These are phyloP conservation scores for Philonicus albiceps DNA, from an alignment of 2,888 invertebrate genomes.

Conservation along the genomic window DNA sequence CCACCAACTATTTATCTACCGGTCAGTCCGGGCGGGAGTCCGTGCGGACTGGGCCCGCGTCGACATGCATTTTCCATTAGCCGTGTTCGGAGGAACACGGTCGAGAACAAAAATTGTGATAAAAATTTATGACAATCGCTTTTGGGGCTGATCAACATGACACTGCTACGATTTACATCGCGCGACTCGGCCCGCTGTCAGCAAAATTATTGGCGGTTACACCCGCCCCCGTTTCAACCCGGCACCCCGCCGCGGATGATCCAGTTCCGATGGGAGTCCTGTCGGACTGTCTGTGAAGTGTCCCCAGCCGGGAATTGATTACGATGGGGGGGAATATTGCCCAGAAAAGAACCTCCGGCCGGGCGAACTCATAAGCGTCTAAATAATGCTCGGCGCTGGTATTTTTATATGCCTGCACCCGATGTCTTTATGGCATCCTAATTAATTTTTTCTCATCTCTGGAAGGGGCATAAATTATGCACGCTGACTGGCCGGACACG, in stretches of 20 bases:
- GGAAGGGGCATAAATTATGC: constrained; percentile 19
- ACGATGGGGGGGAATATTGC: neutral
- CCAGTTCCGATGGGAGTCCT: neutral
- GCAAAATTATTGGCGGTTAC: neutral
- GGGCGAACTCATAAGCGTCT: neutral
- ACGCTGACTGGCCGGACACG: neutral
- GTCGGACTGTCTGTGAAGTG: neutral
- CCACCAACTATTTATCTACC: neutral
- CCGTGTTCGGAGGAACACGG: neutral
- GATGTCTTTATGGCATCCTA: constrained; percentile 28
- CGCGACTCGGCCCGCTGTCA: neutral
- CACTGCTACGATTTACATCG: neutral
- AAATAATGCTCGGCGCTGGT: constrained; percentile 5
- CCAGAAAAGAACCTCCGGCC: neutral
- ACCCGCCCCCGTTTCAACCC: neutral
- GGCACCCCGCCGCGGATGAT: neutral
- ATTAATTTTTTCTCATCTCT: constrained; percentile 33
- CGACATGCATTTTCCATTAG: constrained; percentile 37
- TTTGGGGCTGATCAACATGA: neutral
- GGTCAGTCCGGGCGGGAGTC: neutral
- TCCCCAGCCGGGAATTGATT: constrained; percentile 10
- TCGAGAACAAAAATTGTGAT: constrained; percentile 12
- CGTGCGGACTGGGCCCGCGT: neutral
- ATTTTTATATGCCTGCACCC: constrained; percentile 23
- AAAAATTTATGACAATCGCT: constrained; percentile 35